Evolutionary conservation across 2,113 vertebrate species (phyloP), one percentile per base, ranked within the genome.

Genomic region (Heterotis niloticus): DNA sequence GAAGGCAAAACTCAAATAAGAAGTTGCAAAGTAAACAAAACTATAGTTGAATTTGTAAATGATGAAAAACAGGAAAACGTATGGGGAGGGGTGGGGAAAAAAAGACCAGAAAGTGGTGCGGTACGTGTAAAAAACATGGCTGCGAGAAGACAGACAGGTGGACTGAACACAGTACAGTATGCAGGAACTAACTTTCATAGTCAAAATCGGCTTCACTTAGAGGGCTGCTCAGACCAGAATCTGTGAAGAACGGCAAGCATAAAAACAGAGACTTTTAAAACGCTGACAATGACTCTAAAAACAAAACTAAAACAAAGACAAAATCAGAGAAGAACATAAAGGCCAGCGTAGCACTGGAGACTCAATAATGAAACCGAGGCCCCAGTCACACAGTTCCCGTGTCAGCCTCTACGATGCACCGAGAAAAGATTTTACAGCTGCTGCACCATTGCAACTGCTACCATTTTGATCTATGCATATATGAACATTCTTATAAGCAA

Each of bases 111-210:
- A 78, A 77, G 64, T 13, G 72, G 65, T 81, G 80, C 82, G 80
- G 56, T 68, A 78, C 85, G 70, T 84, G 82, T 83, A 83, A 87
- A 80, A 79, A 81, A 60, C 68, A 65, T 64, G 71, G 84, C 81
- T 84, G 80, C 82, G 81, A 80, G 81, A 85, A 86, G 82, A 86
- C 81, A 92, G 90, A 88, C 88, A 91, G 87, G 84, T 87, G 88
- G 90, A 91, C 93, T 89, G 90, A 93, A 94, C 92, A 57, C 13
- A 20, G 2, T 62, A 57, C 13, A 20, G 2, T 62, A 92, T 90
- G 90, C 88, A 90, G 91, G 92, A 94, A 98, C 96, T 97, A 96
- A 99, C 96, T 99, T 99, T 96, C 96, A 90, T 93, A 95, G 93
- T 94, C 94, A 95, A 95, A 95, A 91, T 95, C 94, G 90, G 94